Conservation (phyloP, 2,113 vertebrate genomes). For the Xenopus laevis region DNA sequence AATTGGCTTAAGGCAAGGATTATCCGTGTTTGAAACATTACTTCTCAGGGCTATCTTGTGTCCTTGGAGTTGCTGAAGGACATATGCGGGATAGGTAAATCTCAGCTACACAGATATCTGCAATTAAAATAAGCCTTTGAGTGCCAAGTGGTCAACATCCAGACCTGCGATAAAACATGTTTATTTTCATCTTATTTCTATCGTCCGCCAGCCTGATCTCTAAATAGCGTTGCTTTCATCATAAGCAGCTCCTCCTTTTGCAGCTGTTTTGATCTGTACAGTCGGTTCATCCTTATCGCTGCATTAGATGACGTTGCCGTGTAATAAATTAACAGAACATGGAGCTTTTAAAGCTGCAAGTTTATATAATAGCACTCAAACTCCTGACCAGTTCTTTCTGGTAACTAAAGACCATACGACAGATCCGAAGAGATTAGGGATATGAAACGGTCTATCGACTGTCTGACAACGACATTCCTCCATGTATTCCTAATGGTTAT, state of each 20-base stretch:
- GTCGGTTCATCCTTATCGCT: too few relatives aligned
- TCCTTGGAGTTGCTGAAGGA: constrained; percentile 45
- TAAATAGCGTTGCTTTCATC: background rate
- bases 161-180: constrained; percentile 25
- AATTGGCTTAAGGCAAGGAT: constrained; percentile 45
- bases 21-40: constrained; percentile 43
- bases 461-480: too few relatives aligned
- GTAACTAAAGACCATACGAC: too few relatives aligned
- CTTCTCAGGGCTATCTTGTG: constrained; percentile 41
- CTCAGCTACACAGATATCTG: constrained; percentile 1
- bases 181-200: constrained; percentile 28
- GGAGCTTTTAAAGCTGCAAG: too few relatives aligned
- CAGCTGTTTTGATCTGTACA: too few relatives aligned
- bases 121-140: constrained; percentile 42
- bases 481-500: too few relatives aligned
- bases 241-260: background rate
- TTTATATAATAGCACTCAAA: too few relatives aligned
- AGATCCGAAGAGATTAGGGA: too few relatives aligned
- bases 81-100: constrained; percentile 39
- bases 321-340: too few relatives aligned
- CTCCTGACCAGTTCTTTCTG: too few relatives aligned
- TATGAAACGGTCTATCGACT: too few relatives aligned
- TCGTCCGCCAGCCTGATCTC: background rate
- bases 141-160: constrained; percentile 34
- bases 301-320: too few relatives aligned